Evolutionary conservation across 2,113 vertebrate species (phyloP).

Genomic region (Atrichornis clamosus): DNA sequence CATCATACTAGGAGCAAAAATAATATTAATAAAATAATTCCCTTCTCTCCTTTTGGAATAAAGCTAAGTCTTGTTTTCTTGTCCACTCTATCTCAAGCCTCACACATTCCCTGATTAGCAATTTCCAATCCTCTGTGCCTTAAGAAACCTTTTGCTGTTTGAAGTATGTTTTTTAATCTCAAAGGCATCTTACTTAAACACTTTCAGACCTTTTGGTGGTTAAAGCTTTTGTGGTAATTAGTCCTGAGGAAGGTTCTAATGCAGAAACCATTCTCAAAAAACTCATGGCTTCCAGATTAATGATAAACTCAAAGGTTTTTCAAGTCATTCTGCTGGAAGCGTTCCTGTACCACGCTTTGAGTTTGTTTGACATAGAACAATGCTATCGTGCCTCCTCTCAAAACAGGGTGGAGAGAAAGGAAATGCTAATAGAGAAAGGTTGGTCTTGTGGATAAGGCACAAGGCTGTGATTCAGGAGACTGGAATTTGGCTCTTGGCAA

Average conservation of each 20-base stretch:
- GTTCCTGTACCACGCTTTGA: not conserved
- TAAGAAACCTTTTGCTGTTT: not conserved
- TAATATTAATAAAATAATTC: not conserved
- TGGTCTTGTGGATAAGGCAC: slow-evolving; percentile 50
- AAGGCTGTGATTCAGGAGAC: slow-evolving; percentile 27
- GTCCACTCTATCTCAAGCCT: not conserved
- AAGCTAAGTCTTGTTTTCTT: not conserved
- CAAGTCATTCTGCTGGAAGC: not conserved
- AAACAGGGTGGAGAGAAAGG: slow-evolving; percentile 56
- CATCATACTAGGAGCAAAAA: not conserved
- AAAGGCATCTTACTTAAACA: not conserved
- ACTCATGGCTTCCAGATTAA: not conserved
- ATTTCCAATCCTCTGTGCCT: not conserved
- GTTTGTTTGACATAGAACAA: slow-evolving; percentile 24
- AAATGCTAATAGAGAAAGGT: slow-evolving; percentile 36
- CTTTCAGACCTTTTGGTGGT: not conserved
- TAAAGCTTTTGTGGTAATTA: not conserved
- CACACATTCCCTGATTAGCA: not conserved
- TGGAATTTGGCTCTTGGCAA: slow-evolving; percentile 47
- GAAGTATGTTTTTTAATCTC: not conserved
- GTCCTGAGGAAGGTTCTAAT: not conserved
- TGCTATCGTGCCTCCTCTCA: not conserved
- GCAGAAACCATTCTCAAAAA: not conserved
- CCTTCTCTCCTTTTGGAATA: not conserved
- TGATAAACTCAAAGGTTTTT: not conserved